Percentiles rank a stretch among this genome's conserved stretches.
Conservation (phyloP, 2,888 invertebrate species). For the Fragum sueziense region DNA sequence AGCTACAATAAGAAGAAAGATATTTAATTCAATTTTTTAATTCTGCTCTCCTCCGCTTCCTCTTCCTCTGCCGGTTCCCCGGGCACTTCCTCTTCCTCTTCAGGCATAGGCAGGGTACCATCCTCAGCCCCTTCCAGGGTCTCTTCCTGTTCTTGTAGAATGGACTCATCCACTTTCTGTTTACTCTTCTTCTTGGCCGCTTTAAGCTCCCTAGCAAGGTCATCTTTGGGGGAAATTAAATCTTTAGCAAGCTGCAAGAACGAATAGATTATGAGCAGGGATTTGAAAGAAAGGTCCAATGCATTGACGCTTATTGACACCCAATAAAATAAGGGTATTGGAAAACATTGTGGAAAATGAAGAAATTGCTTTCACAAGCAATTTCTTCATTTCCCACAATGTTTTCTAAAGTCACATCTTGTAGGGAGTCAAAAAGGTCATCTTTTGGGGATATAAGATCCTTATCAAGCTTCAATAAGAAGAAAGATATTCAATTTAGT, state of each 20-base stretch:
- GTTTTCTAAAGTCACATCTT: too few species aligned
- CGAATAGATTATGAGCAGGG: too few species aligned
- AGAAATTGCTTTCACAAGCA: too few species aligned
- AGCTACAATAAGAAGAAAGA: slow-evolving; percentile 67
- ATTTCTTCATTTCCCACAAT: too few species aligned
- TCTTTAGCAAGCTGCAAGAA: slow-evolving; percentile 67
- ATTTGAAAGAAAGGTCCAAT: too few species aligned
- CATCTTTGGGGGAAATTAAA: slow-evolving; percentile 74
- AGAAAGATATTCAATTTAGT: too few species aligned
- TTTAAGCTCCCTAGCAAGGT: slow-evolving; percentile 71
- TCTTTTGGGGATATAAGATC: too few species aligned
- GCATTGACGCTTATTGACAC: too few species aligned
- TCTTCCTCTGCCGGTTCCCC: slow-evolving; percentile 6
- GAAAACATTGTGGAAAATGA: too few species aligned
- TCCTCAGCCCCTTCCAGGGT: slow-evolving; percentile 59
- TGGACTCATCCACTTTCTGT: slow-evolving; percentile 71
- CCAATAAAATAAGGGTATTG: too few species aligned
- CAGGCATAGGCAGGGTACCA: slow-evolving; percentile 70
- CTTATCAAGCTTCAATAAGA: too few species aligned
- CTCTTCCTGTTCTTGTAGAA: slow-evolving; percentile 65
- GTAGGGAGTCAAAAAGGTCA: too few species aligned
- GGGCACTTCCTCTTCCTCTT: slow-evolving; percentile 57
- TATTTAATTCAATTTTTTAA: slow-evolving; percentile 52
- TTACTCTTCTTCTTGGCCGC: slow-evolving; percentile 72
- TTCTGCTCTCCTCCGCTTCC: slow-evolving; percentile 48